phyloP scores from a whole-genome alignment of 2,113 vertebrate species.

The Charadrius vociferus region DNA sequence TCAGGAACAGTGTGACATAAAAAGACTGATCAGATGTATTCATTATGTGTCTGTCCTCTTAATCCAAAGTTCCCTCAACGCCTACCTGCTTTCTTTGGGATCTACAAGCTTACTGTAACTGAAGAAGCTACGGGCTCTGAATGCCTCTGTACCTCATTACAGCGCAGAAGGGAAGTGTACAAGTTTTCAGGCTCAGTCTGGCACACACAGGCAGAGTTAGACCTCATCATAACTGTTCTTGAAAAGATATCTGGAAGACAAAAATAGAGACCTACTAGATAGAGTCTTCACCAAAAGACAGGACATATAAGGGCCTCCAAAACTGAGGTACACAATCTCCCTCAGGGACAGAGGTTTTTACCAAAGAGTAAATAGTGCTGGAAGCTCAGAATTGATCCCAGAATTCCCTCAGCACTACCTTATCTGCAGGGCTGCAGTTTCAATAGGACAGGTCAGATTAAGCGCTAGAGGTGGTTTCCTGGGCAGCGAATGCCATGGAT shows the following conservation, averaged over 20 bases:
- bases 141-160: background rate
- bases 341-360: background rate
- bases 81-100: background rate
- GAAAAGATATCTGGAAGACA: background rate
- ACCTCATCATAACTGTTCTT: background rate
- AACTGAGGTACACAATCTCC: background rate
- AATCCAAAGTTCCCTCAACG: background rate
- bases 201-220: background rate
- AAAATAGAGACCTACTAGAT: background rate
- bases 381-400: background rate
- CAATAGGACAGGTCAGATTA: background rate
- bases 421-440: background rate
- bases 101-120: background rate
- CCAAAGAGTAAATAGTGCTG: background rate
- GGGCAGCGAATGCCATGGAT: background rate
- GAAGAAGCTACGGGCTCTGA: background rate
- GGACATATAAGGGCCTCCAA: background rate
- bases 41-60: background rate
- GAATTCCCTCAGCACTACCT: background rate
- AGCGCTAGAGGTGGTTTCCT: background rate
- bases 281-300: background rate
- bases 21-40: background rate
- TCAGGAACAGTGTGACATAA: background rate
- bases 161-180: background rate
- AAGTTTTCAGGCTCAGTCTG: background rate